phyloP scores from a whole-genome alignment of 2,888 invertebrate genomes.

The Dastarcus helophoroides region DNA sequence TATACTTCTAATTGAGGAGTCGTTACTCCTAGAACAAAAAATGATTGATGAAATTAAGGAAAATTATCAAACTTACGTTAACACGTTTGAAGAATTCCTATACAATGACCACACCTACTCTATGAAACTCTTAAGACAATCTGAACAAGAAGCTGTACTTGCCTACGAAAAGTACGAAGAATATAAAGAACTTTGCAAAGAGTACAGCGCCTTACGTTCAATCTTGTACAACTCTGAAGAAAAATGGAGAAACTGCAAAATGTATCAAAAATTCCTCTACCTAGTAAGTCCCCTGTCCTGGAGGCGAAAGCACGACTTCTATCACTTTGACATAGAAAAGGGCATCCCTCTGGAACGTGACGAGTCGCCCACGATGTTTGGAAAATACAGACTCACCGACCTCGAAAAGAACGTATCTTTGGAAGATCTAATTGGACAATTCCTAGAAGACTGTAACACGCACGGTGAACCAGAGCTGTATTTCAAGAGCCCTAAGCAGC shows the following conservation, averaged over 20 bases:
- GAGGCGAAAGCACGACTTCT: conserved; percentile 42
- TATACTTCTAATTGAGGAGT: conserved; percentile 42
- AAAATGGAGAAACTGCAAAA: conserved; percentile 48
- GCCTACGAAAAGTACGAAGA: conserved; percentile 38
- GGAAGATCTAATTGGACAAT: conserved; percentile 37
- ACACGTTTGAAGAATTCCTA: conserved; percentile 49
- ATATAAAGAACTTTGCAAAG: conserved; percentile 37
- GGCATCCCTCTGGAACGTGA: conserved; percentile 14
- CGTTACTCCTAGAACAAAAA: conserved; percentile 42
- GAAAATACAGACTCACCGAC: conserved; percentile 20
- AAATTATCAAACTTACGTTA: conserved; percentile 42
- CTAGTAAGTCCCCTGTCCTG: conserved; percentile 52
- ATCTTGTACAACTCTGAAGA: conserved; percentile 49
- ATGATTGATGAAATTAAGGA: conserved; percentile 39
- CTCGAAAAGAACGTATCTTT: conserved; percentile 24
- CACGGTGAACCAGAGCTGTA: conserved; percentile 43
- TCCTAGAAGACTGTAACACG: conserved; percentile 37
- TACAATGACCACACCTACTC: conserved; percentile 49
- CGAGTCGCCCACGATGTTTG: conserved; percentile 19
- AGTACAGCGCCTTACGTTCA: conserved; percentile 32
- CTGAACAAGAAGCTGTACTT: conserved; percentile 37
- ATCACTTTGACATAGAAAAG: conserved; percentile 15
- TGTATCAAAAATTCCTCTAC: conserved; percentile 57
- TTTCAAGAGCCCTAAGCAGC: conserved; percentile 44
- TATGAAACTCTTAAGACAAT: conserved; percentile 42